Base-by-base conservation (phyloP, 2,888 invertebrate genomes). In the Apodemia duryi region DNA sequence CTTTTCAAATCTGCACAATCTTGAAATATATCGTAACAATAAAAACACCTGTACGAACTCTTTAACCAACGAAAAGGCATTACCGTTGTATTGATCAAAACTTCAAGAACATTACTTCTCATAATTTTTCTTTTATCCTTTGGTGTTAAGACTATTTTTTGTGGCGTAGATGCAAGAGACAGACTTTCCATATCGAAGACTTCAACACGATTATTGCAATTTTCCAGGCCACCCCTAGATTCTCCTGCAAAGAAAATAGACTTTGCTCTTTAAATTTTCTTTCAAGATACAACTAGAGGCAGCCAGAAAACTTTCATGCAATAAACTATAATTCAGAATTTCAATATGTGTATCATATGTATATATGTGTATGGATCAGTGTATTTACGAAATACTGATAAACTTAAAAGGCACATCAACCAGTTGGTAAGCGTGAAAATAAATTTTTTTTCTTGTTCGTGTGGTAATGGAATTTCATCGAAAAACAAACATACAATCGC, bases 31-130 rank as follows among this genome's bases (percentile, higher is more conserved):
- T 91, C 88, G 72, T 91, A 91, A 71, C 91, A 91, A 70, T 91
- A 91, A 65, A 91, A 91, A 66, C 91, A 91, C 61, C 91, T 75
- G 66, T 91, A 91, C 0, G 87, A 89, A 66, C 88, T 91, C 67
- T 88, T 91, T 0, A 91, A 74, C 91, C 91, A 91, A 1, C 91
- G 73, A 66, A 91, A 91, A 0, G 91, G 90, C 90, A 91, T 90
- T 0, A 85, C 77, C 1, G 83, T 85, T 0, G 88, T 86, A 21
- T 88, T 88, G 0, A 76, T 72, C 0, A 91, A 72, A 1, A 91
- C 86, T 68, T 88, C 80, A 0, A 86, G 69, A 0, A 90, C 86
- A 66, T 91, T 91, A 54, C 78, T 79, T 49, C 88, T 81, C 83
- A 90, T 86, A 0, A 85, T 83, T 63, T 76, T 78, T 0, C 86